These are phyloP conservation scores for Stenurella melanura DNA, from an alignment of 2,888 invertebrate genomes.

Conservation along the genomic window DNA sequence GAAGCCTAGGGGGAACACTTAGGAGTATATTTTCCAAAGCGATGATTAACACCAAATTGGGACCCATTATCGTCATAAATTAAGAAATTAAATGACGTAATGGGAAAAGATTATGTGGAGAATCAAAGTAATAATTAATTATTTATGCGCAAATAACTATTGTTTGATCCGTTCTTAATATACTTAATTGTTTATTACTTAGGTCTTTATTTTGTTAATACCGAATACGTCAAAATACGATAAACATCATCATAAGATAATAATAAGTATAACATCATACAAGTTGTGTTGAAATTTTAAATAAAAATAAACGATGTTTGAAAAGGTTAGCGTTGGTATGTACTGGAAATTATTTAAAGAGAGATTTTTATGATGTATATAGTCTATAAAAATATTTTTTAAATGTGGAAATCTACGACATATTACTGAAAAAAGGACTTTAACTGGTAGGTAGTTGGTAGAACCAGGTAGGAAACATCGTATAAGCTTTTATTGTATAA, in stretches of 20 bases:
- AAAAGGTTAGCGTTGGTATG: slow-evolving; percentile 20
- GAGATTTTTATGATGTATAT: slow-evolving; percentile 25
- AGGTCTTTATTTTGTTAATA: slow-evolving; percentile 20
- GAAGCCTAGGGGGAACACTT: slow-evolving; percentile 4
- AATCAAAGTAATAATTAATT: slow-evolving; percentile 5
- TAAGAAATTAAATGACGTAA: background rate
- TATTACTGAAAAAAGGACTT: background rate
- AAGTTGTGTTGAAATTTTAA: slow-evolving; percentile 10
- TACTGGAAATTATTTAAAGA: slow-evolving; percentile 13
- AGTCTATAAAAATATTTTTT: slow-evolving; percentile 23
- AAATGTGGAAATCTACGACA: background rate
- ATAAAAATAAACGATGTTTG: slow-evolving; percentile 28
- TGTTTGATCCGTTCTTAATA: slow-evolving; percentile 14
- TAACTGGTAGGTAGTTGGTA: no score
- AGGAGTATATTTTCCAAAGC: background rate
- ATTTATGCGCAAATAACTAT: background rate
- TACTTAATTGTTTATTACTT: slow-evolving; percentile 24
- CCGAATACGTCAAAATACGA: slow-evolving; percentile 24
- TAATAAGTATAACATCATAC: slow-evolving; percentile 35
- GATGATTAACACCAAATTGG: background rate
- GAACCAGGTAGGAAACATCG: no score
- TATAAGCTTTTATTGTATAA: no score
- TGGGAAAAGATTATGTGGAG: background rate
- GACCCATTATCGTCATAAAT: background rate
- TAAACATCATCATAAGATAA: slow-evolving; percentile 28